Conservation (phyloP, 1,140 invertebrate species). For the Periplaneta americana region DNA sequence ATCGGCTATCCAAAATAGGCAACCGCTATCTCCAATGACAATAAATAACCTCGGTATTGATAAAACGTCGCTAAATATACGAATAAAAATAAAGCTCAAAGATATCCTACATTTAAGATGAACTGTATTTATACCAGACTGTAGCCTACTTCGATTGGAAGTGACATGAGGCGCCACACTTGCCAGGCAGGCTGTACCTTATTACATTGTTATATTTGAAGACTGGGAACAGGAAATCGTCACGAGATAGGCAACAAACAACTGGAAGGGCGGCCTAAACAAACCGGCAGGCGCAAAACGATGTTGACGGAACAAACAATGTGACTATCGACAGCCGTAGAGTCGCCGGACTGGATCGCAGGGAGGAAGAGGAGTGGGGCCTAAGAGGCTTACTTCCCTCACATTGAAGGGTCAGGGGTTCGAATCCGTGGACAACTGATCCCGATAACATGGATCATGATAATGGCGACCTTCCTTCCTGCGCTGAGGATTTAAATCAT, state of each 20-base stretch:
- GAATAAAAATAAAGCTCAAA: too few relatives aligned
- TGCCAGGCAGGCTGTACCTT: not conserved
- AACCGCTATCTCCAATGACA: too few relatives aligned
- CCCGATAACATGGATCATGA: not conserved
- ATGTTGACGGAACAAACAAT: not conserved
- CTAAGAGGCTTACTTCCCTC: not conserved
- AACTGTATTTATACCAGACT: too few relatives aligned
- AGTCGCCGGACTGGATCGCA: not conserved
- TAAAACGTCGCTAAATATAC: too few relatives aligned
- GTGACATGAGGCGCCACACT: not conserved
- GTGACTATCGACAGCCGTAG: not conserved
- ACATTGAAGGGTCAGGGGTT: not conserved
- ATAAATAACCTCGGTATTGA: too few relatives aligned
- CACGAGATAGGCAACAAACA: not conserved
- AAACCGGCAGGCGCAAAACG: not conserved
- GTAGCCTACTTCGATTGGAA: too few relatives aligned
- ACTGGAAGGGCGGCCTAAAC: not conserved
- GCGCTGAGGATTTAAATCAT: too few relatives aligned
- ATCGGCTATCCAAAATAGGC: too few relatives aligned
- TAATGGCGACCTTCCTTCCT: not conserved
- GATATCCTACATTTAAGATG: too few relatives aligned
- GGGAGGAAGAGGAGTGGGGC: not conserved
- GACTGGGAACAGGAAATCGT: not conserved
- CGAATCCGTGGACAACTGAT: not conserved
- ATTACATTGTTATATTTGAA: not conserved